Conservation (phyloP, 2,113 vertebrate species). For the Otus sunia region DNA sequence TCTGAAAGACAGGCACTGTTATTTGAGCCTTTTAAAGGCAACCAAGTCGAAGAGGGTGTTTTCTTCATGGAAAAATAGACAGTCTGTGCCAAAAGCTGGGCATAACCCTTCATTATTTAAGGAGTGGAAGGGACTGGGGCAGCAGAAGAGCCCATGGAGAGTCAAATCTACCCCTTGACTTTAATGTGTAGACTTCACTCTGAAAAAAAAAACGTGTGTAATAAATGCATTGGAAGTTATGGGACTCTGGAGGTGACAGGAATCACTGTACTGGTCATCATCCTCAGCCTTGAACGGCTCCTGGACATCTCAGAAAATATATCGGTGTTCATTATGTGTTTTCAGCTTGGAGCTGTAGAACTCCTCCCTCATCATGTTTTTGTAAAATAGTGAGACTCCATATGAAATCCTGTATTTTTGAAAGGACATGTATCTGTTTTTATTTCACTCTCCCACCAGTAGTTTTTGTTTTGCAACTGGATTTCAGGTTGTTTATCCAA, state of each 20-base stretch:
- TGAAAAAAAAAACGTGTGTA: accelerated
- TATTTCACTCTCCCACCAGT: neutral
- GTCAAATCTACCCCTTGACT: neutral
- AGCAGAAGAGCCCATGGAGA: neutral
- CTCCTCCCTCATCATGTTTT: neutral
- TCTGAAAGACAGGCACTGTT: neutral
- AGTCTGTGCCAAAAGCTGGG: neutral
- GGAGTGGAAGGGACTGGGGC: neutral
- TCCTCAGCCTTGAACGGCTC: neutral
- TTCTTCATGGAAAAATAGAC: neutral
- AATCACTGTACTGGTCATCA: neutral
- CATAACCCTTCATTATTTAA: accelerated
- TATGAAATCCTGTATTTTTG: neutral
- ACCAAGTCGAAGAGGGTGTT: neutral
- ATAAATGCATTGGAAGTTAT: neutral
- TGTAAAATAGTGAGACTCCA: neutral
- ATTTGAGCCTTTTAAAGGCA: neutral
- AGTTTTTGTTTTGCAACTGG: slow-evolving; percentile 14
- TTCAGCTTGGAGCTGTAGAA: neutral
- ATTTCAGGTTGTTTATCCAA: neutral
- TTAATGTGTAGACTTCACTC: neutral
- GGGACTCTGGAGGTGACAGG: neutral
- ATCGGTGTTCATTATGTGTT: accelerated
- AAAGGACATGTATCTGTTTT: neutral
- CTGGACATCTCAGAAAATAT: neutral